A percentile compares a stretch with the other conserved stretches of the same genome.
These are phyloP conservation scores for Trachurus trachurus DNA, from an alignment of 2,797 vertebrate genomes.

Conservation along the genomic window DNA sequence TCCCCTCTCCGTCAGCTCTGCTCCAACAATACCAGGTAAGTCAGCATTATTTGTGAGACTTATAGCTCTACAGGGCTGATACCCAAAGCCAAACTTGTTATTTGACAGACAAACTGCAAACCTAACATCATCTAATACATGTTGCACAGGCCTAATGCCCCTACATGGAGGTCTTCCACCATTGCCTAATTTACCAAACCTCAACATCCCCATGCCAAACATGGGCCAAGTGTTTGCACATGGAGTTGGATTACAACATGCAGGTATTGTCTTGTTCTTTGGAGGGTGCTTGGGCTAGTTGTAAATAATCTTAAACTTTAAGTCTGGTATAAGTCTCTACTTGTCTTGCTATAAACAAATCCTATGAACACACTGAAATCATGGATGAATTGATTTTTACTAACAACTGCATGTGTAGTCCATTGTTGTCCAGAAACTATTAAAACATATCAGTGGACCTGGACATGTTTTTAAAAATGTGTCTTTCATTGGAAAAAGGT, in stretches of 20 bases:
- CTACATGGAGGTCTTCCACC: slow-evolving; percentile 88
- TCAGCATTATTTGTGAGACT: slow-evolving; percentile 3
- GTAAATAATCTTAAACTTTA: neutral
- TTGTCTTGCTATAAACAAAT: neutral
- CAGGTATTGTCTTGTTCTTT: slow-evolving; percentile 82
- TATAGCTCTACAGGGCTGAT: neutral
- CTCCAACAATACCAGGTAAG: slow-evolving; percentile 88
- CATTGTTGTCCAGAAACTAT: neutral
- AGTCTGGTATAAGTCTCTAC: no score
- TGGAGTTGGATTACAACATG: slow-evolving; percentile 82
- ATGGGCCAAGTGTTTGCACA: slow-evolving; percentile 78
- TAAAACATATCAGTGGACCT: neutral
- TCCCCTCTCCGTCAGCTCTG: slow-evolving; percentile 83
- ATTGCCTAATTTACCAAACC: slow-evolving; percentile 83
- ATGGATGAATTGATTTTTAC: neutral
- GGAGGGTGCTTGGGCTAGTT: neutral
- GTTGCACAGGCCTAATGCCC: slow-evolving; percentile 87
- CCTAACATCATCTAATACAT: slow-evolving; percentile 1
- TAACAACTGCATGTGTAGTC: neutral
- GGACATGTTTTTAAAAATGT: no score
- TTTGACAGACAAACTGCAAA: neutral
- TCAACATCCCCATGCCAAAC: slow-evolving; percentile 88
- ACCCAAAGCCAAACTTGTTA: neutral
- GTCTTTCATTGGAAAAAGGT: no score
- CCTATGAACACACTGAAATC: neutral